Conservation (phyloP, 2,888 invertebrate species). For the Nasonia oneida region DNA sequence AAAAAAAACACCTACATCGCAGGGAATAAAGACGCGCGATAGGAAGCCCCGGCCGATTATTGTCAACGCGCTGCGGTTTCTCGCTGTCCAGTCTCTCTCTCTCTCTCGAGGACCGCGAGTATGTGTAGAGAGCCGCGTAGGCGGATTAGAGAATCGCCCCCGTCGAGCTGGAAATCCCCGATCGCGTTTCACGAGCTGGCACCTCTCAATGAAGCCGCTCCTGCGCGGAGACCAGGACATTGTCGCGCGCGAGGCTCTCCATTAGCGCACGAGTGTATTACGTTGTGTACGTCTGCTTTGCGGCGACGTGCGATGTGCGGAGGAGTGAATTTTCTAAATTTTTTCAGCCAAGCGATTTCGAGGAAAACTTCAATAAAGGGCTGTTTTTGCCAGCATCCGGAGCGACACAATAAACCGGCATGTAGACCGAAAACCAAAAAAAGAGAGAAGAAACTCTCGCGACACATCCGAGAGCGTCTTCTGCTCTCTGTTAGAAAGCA, state of each 20-base stretch:
- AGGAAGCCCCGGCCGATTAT: background rate
- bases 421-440: background rate
- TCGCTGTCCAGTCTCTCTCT: conserved; percentile 59
- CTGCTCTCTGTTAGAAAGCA: background rate
- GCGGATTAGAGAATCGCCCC: conserved; percentile 54
- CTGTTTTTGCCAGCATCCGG: too few species aligned
- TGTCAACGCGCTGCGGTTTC: conserved; percentile 19
- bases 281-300: too few species aligned
- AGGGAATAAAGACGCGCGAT: background rate
- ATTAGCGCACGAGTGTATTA: conserved; percentile 68
- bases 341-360: too few species aligned
- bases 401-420: background rate
- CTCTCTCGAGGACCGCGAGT: conserved; percentile 28
- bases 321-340: too few species aligned
- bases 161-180: conserved; percentile 67
- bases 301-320: too few species aligned
- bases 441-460: background rate
- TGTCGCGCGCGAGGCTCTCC: conserved; percentile 66
- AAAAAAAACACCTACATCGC: background rate
- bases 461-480: too few species aligned
- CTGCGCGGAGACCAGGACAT: conserved; percentile 52
- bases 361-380: too few species aligned
- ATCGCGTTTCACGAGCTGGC: conserved; percentile 79
- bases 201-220: conserved; percentile 74
- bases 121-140: conserved; percentile 47